Percentiles rank a stretch among this genome's conserved stretches.
Conservation (phyloP, 2,888 invertebrate species). For the Junonia oenone region DNA sequence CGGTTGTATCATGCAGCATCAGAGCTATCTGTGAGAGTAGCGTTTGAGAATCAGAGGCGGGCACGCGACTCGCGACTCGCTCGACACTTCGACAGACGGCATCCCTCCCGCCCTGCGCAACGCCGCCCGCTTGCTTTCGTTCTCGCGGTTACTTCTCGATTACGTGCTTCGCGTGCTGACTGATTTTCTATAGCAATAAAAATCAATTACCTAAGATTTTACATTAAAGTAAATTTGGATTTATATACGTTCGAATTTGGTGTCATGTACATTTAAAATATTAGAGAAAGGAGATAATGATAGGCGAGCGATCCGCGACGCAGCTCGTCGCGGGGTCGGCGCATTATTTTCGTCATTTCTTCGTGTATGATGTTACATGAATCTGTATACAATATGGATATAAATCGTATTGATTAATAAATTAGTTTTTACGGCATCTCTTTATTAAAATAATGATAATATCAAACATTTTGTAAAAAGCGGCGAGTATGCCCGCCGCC, state of each 20-base stretch:
- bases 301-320: slow-evolving; percentile 70
- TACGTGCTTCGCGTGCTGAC: slow-evolving; percentile 82
- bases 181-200: slow-evolving; percentile 82
- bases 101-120: slow-evolving; percentile 49
- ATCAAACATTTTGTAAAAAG: slow-evolving; percentile 78
- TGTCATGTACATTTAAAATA: slow-evolving; percentile 80
- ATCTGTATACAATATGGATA: slow-evolving; percentile 81
- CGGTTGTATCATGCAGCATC: slow-evolving; percentile 63
- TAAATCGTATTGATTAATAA: slow-evolving; percentile 78
- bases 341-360: slow-evolving; percentile 79
- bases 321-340: slow-evolving; percentile 58
- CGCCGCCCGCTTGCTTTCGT: slow-evolving; percentile 77
- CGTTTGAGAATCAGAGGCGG: slow-evolving; percentile 50
- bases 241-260: slow-evolving; percentile 80
- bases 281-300: slow-evolving; percentile 76
- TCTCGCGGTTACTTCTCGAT: slow-evolving; percentile 81
- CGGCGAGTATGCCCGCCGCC: slow-evolving; percentile 74
- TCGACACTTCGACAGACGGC: slow-evolving; percentile 42
- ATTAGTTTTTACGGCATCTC: slow-evolving; percentile 80
- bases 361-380: slow-evolving; percentile 83
- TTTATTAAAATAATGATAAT: slow-evolving; percentile 79
- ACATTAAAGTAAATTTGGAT: slow-evolving; percentile 80
- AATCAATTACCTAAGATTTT: slow-evolving; percentile 81
- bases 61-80: slow-evolving; percentile 41
- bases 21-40: slow-evolving; percentile 60